Conservation (phyloP, 2,113 vertebrate species). For the Bucco capensis region DNA sequence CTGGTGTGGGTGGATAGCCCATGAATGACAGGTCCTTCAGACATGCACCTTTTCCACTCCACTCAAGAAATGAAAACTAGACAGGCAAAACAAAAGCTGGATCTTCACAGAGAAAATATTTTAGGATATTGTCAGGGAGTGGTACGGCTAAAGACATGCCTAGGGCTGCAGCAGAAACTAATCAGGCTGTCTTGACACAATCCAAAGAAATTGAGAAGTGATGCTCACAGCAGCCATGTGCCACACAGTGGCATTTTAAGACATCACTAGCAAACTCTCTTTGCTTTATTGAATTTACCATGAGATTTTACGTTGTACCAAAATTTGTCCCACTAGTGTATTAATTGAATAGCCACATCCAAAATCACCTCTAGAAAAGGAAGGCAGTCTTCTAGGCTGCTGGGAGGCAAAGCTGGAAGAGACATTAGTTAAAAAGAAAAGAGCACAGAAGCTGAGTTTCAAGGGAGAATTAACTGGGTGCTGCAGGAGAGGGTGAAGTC, state of each 20-base stretch:
- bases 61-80: not conserved
- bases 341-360: not conserved
- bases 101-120: not conserved
- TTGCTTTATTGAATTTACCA: not conserved
- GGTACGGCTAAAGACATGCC: not conserved
- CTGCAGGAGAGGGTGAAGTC: slow-evolving; percentile 44
- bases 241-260: not conserved
- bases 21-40: not conserved
- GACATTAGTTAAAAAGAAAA: not conserved
- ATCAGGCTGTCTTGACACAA: not conserved
- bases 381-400: not conserved
- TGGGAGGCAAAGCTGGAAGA: not conserved
- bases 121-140: not conserved
- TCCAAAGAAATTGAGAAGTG: not conserved
- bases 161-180: not conserved
- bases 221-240: not conserved
- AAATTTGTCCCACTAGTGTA: not conserved
- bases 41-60: not conserved
- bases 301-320: not conserved
- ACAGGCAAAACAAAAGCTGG: not conserved
- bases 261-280: not conserved
- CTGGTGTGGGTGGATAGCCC: not conserved
- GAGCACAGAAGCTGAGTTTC: not conserved
- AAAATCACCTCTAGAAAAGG: not conserved
- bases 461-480: not conserved